Base-by-base conservation (phyloP, 92 coral and sea anemone species). In the Umimayanthus kanabou region DNA sequence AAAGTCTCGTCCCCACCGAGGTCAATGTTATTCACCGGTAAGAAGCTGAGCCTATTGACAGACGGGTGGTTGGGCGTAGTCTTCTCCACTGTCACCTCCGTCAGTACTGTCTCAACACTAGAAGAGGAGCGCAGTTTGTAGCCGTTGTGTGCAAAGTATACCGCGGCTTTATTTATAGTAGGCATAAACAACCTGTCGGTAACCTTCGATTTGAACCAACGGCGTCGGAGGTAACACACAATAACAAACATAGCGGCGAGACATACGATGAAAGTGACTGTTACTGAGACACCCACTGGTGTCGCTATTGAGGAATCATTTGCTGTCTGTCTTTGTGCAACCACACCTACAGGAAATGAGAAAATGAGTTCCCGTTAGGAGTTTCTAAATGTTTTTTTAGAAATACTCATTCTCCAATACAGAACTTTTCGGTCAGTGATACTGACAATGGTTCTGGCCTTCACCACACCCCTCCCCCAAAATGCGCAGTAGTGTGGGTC, bases 211-310 rank as follows among this genome's bases (percentile, higher is more conserved):
- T 43, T 88, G 37, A 64, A 84, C 88, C 88, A 92, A 26, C 61
- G 80, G 55, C 72, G 83, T 79, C 66, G 66, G 10, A 87, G 65
- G 8, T 49, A 66, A 50, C 26, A 22, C 29, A 81, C 83, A 29
- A 89, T 71, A 1, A 89, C 23, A 5, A 80, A 39, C 66, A 91
- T 91, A 7, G 90, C 75, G 10, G 89, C 33, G 20, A 94, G 84
- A 77, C 95, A 94, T 22, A 87, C 57, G 7, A 90, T 20, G 25
- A 94, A 86, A 1, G 96, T 94, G 55, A 88, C 91, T 43, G 91
- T 85, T 42, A 94, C 96, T 23, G 96, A 94, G 18, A 90, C 79
- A 22, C 93, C 93, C 40, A 94, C 88, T 33, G 93, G 90, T 9
- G 91, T 66, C 25, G 92, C 45, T n/a, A 92, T 85, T 9, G 80